Conservation (phyloP, 2,888 invertebrate species). For the Epinotia brunnichana region DNA sequence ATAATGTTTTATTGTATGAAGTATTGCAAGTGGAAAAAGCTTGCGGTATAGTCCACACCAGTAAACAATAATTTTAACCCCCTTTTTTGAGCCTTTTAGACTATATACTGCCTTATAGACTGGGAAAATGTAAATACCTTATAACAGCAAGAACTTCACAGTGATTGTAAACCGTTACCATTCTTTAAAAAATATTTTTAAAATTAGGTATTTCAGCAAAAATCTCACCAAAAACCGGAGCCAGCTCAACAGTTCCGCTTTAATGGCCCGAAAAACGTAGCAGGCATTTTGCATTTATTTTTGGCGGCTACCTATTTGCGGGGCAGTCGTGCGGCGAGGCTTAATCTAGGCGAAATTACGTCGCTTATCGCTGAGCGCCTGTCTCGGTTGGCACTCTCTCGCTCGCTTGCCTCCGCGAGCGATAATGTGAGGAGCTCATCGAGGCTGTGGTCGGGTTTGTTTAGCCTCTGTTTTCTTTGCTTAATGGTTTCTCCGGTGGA, state of each 20-base stretch:
- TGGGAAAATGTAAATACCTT: neutral
- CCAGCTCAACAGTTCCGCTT: constrained; percentile 22
- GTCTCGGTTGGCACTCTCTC: constrained; percentile 24
- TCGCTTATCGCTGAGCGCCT: constrained; percentile 28
- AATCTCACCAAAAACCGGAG: constrained; percentile 18
- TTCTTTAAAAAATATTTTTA: neutral
- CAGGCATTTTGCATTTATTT: constrained; percentile 40
- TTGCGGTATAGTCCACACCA: too few species aligned
- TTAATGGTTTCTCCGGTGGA: neutral
- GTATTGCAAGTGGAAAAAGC: too few species aligned
- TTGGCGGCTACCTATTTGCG: constrained; percentile 34
- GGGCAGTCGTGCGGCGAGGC: constrained; percentile 27
- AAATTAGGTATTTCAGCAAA: constrained; percentile 8
- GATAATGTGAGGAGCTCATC: constrained; percentile 10
- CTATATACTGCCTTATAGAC: too few species aligned
- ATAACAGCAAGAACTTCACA: neutral
- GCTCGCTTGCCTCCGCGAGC: constrained; percentile 10
- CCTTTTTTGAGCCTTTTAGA: too few species aligned
- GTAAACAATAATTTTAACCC: too few species aligned
- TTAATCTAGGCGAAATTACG: constrained; percentile 28
- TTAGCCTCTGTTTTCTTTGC: neutral
- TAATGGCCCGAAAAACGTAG: constrained; percentile 31
- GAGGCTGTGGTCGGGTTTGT: constrained; percentile 14
- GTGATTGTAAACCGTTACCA: neutral
- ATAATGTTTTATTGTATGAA: neutral